phyloP scores from a whole-genome alignment of 2,113 vertebrate genomes.

The Ibidorhyncha struthersii region DNA sequence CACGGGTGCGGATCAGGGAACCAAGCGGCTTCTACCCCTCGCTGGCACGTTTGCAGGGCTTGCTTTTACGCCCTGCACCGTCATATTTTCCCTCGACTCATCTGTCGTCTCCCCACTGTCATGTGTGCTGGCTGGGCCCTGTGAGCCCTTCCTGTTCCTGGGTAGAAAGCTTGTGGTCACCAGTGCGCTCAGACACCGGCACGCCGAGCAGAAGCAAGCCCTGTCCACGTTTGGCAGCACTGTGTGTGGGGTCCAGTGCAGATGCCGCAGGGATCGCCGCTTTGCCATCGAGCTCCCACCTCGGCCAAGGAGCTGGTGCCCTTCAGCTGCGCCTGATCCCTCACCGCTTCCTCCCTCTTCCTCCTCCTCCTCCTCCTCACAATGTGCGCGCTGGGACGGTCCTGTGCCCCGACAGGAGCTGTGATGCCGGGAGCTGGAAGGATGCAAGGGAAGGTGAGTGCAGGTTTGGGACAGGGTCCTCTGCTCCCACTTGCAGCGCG shows the following conservation, averaged over 20 bases:
- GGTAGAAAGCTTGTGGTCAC: neutral
- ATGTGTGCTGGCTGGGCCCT: neutral
- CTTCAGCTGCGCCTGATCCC: neutral
- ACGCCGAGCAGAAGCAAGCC: neutral
- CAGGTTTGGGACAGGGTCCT: neutral
- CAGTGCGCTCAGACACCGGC: neutral
- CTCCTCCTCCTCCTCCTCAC: neutral
- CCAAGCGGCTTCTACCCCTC: neutral
- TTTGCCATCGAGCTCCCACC: neutral
- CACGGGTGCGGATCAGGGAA: neutral
- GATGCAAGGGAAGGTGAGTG: neutral
- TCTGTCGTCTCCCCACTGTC: rapidly evolving
- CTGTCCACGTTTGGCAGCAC: rapidly evolving
- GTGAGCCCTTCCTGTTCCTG: neutral
- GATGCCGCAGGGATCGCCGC: neutral
- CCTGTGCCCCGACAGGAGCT: neutral
- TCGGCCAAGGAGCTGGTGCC: rapidly evolving
- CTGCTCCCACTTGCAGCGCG: rapidly evolving
- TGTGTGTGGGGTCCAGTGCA: neutral
- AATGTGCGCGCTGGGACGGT: neutral
- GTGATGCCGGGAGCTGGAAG: neutral
- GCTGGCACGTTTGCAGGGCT: neutral
- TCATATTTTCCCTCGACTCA: neutral
- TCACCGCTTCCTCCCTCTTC: rapidly evolving
- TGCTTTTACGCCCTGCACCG: rapidly evolving